Conservation (phyloP, 2,888 invertebrate genomes). For the Apomyelois bistriatella region DNA sequence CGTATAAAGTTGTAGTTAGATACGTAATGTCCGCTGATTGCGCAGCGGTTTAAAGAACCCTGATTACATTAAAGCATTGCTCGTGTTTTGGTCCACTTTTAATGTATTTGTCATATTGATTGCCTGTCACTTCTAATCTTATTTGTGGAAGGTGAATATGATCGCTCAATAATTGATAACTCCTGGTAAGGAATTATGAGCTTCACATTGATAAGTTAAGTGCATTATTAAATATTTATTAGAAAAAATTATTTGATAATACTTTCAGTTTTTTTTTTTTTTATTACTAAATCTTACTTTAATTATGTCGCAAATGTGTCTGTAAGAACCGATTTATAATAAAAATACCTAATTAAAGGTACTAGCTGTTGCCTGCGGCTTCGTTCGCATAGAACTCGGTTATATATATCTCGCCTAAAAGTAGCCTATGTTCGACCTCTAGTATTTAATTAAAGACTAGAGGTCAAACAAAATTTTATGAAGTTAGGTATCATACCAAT, state of each 20-base stretch:
- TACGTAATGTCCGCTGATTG: constrained; percentile 63
- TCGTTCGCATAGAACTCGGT: too few relatives aligned
- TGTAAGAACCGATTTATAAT: too few relatives aligned
- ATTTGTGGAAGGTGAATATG: constrained; percentile 9
- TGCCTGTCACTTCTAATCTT: constrained; percentile 13
- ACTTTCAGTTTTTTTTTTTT: not conserved
- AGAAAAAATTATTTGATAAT: not conserved
- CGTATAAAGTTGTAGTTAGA: constrained; percentile 70
- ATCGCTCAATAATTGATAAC: constrained; percentile 12
- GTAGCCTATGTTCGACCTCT: too few relatives aligned
- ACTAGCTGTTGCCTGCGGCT: too few relatives aligned
- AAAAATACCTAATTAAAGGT: too few relatives aligned
- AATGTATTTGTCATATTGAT: constrained; percentile 14
- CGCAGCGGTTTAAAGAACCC: constrained; percentile 36
- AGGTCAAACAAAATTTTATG: too few relatives aligned
- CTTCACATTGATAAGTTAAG: not conserved
- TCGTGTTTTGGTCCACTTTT: constrained; percentile 9
- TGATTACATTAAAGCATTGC: constrained; percentile 41
- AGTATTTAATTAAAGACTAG: too few relatives aligned
- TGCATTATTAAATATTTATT: constrained; percentile 8
- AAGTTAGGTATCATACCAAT: too few relatives aligned
- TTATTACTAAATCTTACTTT: too few relatives aligned
- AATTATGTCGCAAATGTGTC: too few relatives aligned
- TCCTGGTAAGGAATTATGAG: not conserved
- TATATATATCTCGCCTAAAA: too few relatives aligned